These are phyloP conservation scores for Illadopsis cleaveri DNA, from an alignment of 2,113 vertebrate species.

Conservation along the genomic window DNA sequence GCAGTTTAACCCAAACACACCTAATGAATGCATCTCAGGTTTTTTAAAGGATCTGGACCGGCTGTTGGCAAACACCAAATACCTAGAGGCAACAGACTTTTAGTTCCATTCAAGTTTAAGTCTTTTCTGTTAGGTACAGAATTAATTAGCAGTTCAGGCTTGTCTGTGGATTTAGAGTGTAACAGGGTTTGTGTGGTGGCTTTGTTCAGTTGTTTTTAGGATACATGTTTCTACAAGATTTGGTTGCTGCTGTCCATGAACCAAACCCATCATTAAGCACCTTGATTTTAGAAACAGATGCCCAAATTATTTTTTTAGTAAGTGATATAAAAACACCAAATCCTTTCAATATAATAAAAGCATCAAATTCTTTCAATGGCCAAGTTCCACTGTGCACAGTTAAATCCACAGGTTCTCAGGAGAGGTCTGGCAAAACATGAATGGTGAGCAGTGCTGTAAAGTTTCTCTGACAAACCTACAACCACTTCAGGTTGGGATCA, in stretches of 20 bases:
- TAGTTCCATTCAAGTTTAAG: constrained; percentile 77
- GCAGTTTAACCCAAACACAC: constrained; percentile 46
- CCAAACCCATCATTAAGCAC: not conserved
- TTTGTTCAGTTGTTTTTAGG: not conserved
- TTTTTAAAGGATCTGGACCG: constrained; percentile 75
- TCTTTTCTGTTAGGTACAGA: constrained; percentile 66
- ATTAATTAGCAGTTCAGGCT: constrained; percentile 67
- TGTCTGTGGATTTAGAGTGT: constrained; percentile 80
- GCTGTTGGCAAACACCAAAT: constrained; percentile 79
- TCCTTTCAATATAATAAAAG: not conserved
- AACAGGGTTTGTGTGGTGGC: constrained; percentile 23
- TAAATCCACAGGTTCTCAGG: constrained; percentile 80
- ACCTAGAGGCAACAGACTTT: constrained; percentile 84
- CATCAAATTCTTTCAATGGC: not conserved
- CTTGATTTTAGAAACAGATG: constrained; percentile 16
- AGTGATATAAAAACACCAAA: not conserved
- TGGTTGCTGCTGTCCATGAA: not conserved
- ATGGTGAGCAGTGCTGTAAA: constrained; percentile 78
- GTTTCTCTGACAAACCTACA: constrained; percentile 62
- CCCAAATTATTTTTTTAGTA: not conserved
- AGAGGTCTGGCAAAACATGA: constrained; percentile 74
- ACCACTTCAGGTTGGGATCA: constrained; percentile 25
- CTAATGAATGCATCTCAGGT: constrained; percentile 40
- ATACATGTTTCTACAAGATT: not conserved
- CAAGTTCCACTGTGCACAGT: constrained; percentile 67